Evolutionary conservation across 2,113 vertebrate genomes (phyloP), one percentile per base, ranked within the genome.

Genomic region (Galemys pyrenaicus): DNA sequence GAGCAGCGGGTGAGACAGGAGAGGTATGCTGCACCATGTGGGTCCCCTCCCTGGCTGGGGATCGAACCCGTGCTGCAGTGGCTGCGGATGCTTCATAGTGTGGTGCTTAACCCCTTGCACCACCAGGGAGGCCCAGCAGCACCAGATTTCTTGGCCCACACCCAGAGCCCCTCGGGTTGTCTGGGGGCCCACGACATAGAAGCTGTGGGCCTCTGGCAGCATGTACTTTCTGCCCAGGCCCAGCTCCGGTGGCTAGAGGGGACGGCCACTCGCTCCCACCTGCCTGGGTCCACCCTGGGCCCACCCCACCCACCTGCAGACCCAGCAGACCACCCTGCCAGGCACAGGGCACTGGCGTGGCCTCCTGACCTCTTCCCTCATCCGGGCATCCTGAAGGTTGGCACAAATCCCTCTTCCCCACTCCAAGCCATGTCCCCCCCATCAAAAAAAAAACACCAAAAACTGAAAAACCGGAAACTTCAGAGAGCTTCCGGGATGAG

Each of bases 61-160:
- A n/a, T n/a, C n/a, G n/a, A n/a, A n/a, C n/a, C n/a, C n/a, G n/a
- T n/a, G n/a, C n/a, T n/a, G n/a, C n/a, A n/a, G n/a, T n/a, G n/a
- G n/a, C n/a, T n/a, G n/a, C n/a, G n/a, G n/a, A n/a, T n/a, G n/a
- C n/a, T n/a, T n/a, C n/a, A n/a, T n/a, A n/a, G n/a, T n/a, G n/a
- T n/a, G n/a, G n/a, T n/a, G n/a, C n/a, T n/a, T n/a, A n/a, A n/a
- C n/a, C n/a, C n/a, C n/a, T n/a, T n/a, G n/a, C n/a, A n/a, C n/a
- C n/a, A n/a, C n/a, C n/a, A n/a, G n/a, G n/a, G n/a, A n/a, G n/a
- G n/a, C n/a, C n/a, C n/a, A n/a, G n/a, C n/a, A n/a, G n/a, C n/a
- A n/a, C n/a, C n/a, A n/a, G 68, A 93, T 93, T 83, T 94, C 94
- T 80, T 65, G 87, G 94, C 87, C 20, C 28, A 30, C 13, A 9